A percentile compares a stretch with the other conserved stretches of the same genome.
These are phyloP conservation scores for Seira musarum DNA, from an alignment of 2,888 invertebrate genomes.

Conservation along the genomic window DNA sequence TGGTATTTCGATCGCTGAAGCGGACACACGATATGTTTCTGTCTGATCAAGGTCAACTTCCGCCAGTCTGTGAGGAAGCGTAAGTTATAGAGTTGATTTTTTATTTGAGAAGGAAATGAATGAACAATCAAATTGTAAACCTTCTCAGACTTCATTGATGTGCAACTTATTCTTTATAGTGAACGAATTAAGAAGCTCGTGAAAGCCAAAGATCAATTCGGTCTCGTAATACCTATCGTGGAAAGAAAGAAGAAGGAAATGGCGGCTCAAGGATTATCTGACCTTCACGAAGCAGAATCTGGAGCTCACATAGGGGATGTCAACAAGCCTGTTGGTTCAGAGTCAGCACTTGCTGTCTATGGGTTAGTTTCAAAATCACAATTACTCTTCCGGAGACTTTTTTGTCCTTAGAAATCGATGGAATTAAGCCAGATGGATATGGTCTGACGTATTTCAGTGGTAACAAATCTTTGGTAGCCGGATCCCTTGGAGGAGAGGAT, in stretches of 20 bases:
- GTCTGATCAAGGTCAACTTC: conserved; percentile 88
- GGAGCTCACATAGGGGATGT: conserved; percentile 26
- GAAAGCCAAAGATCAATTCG: conserved; percentile 90
- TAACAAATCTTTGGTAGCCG: conserved; percentile 56
- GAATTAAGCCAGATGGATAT: no score
- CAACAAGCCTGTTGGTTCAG: conserved; percentile 36
- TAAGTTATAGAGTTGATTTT: conserved; percentile 72
- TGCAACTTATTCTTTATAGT: conserved; percentile 73
- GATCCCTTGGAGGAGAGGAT: conserved; percentile 46
- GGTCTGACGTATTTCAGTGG: conserved; percentile 41
- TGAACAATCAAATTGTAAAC: no score
- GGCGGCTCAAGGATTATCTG: conserved; percentile 63
- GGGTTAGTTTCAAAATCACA: no score
- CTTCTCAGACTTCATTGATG: conserved; percentile 8
- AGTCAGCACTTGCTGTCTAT: conserved; percentile 56
- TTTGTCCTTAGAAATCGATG: no score
- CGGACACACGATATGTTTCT: conserved; percentile 98
- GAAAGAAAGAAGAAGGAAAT: conserved; percentile 77
- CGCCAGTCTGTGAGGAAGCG: conserved; percentile 88
- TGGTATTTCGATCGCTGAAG: conserved; percentile 97
- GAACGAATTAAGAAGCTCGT: conserved; percentile 81
- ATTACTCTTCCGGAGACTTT: no score
- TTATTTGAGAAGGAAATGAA: background rate
- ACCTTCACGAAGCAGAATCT: conserved; percentile 53
- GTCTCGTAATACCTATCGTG: conserved; percentile 85